Percentiles rank a stretch among this genome's conserved stretches.
Evolutionary conservation across 2,113 vertebrate species (phyloP).

Genomic region (Baryphthengus martii): DNA sequence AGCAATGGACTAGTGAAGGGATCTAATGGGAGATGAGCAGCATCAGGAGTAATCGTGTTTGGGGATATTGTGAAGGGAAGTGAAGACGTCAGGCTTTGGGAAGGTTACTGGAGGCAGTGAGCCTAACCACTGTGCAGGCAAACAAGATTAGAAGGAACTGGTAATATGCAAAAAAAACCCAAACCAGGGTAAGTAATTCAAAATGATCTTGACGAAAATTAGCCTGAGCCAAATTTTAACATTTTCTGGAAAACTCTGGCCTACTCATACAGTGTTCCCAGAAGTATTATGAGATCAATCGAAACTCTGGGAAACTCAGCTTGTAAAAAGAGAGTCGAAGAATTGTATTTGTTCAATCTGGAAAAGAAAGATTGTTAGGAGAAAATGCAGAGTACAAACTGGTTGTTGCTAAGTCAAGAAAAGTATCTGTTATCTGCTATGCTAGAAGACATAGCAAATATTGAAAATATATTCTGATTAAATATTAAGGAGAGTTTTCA

Average conservation of each 20-base stretch:
- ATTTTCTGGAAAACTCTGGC: not conserved
- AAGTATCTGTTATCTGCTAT: not conserved
- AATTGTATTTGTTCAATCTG: not conserved
- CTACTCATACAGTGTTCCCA: not conserved
- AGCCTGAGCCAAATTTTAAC: not conserved
- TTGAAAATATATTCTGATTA: not conserved
- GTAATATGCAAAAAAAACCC: not conserved
- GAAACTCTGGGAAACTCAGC: not conserved
- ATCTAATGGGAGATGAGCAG: not conserved
- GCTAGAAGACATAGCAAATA: not conserved
- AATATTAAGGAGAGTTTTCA: not conserved
- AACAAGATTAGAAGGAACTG: not conserved
- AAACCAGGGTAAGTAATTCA: not conserved
- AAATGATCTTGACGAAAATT: not conserved
- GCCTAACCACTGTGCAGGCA: not conserved
- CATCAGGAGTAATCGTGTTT: not conserved
- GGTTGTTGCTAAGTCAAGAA: not conserved
- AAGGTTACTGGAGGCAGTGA: not conserved
- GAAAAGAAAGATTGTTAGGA: not conserved
- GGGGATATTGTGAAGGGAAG: not conserved
- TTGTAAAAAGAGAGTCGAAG: not conserved
- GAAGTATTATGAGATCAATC: not conserved
- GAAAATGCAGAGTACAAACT: not conserved
- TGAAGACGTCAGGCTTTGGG: not conserved
- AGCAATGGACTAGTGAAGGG: not conserved